Evolutionary conservation across 2,797 vertebrate genomes (phyloP).

Genomic region (Scomberomorus guttatus): DNA sequence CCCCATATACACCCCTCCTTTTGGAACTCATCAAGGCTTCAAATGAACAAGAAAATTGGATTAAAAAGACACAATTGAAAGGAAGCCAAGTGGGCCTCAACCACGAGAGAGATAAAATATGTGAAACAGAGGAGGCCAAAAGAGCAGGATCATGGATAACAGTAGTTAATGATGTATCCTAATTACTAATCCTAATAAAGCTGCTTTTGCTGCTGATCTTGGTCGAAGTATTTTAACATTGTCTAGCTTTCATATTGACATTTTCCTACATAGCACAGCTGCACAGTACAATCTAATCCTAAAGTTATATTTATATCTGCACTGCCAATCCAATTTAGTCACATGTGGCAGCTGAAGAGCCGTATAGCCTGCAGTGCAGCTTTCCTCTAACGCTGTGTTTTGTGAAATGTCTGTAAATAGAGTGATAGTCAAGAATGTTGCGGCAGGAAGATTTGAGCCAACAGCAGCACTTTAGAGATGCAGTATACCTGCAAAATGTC

Average conservation of each 20-base stretch:
- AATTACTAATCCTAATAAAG: neutral
- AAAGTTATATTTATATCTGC: neutral
- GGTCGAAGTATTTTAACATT: neutral
- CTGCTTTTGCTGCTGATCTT: neutral
- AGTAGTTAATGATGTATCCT: constrained; percentile 3
- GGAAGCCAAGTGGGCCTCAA: constrained; percentile 30
- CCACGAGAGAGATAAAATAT: constrained; percentile 15
- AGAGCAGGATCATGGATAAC: neutral
- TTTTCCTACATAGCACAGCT: neutral
- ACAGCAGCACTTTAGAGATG: constrained; percentile 5
- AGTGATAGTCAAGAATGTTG: neutral
- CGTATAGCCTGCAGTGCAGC: neutral
- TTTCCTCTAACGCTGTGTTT: neutral
- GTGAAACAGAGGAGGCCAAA: constrained; percentile 1
- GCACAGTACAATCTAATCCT: neutral
- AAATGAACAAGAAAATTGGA: constrained; percentile 53
- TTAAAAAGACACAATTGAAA: constrained; percentile 43
- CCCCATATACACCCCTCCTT: neutral
- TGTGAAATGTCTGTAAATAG: neutral
- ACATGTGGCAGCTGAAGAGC: neutral
- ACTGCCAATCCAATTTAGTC: neutral
- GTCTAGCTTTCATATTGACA: neutral
- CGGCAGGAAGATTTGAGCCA: neutral
- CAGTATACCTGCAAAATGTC: neutral
- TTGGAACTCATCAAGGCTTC: constrained; percentile 36